These are phyloP conservation scores for Bombus breviceps DNA, from an alignment of 1,140 invertebrate species.

Conservation along the genomic window DNA sequence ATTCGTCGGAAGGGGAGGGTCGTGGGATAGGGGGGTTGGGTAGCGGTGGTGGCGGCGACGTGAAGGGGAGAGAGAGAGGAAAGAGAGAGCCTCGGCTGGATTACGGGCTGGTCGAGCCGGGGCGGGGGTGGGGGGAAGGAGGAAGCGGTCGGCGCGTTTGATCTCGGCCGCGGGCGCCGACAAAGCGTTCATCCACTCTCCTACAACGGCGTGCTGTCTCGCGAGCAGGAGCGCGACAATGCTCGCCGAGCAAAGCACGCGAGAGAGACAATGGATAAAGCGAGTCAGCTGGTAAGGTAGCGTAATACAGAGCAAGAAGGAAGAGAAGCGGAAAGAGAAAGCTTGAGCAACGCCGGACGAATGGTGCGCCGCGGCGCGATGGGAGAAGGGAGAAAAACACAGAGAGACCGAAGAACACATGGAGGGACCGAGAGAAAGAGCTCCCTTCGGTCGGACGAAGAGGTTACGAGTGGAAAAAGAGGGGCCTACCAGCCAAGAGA, in stretches of 20 bases:
- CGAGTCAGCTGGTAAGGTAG: slow-evolving; percentile 52
- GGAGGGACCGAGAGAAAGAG: slow-evolving; percentile 40
- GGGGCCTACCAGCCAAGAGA: neutral
- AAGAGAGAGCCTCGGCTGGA: slow-evolving; percentile 54
- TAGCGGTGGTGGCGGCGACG: slow-evolving; percentile 2
- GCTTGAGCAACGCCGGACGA: slow-evolving; percentile 50
- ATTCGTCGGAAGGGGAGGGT: slow-evolving; percentile 41
- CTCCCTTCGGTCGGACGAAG: slow-evolving; percentile 11
- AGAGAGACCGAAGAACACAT: slow-evolving; percentile 41
- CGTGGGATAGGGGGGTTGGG: neutral
- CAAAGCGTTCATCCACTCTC: slow-evolving; percentile 79
- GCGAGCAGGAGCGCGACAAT: slow-evolving; percentile 66
- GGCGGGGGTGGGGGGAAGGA: slow-evolving; percentile 48
- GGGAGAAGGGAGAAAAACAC: slow-evolving; percentile 48
- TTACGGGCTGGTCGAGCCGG: slow-evolving; percentile 54
- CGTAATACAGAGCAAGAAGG: slow-evolving; percentile 61
- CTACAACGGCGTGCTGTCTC: slow-evolving; percentile 71
- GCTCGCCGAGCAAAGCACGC: slow-evolving; percentile 44
- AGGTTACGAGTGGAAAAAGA: slow-evolving; percentile 20
- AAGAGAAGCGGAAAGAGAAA: slow-evolving; percentile 60
- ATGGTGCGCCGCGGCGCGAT: slow-evolving; percentile 23
- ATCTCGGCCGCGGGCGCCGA: slow-evolving; percentile 81
- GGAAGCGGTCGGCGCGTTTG: slow-evolving; percentile 77
- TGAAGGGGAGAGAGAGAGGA: slow-evolving; percentile 34
- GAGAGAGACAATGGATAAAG: slow-evolving; percentile 49